phyloP scores from a whole-genome alignment of 2,888 invertebrate species.

The Netelia inedita region DNA sequence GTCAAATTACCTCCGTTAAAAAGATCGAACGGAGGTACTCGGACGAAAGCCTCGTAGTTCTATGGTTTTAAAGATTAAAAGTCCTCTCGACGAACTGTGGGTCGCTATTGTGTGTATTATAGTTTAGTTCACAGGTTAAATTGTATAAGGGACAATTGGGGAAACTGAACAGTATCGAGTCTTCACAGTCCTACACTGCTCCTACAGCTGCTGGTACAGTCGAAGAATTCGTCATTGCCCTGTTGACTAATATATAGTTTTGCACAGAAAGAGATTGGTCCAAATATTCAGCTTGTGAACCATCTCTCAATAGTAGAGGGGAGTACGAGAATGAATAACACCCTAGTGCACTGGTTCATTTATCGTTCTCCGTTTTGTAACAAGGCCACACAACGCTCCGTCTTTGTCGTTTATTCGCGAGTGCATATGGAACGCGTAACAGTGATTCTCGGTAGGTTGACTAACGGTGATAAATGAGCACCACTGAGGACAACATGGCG shows the following conservation, averaged over 20 bases:
- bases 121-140: neutral
- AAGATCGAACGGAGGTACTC: neutral
- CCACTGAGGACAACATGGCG: too few relatives aligned
- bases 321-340: neutral
- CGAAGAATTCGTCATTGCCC: conserved; percentile 41
- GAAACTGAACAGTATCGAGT: neutral
- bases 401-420: neutral
- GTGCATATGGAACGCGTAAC: too few relatives aligned
- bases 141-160: neutral
- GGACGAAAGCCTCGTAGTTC: neutral
- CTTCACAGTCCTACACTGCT: conserved; percentile 8
- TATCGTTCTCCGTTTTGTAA: neutral
- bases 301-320: neutral
- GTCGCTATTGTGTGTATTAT: conserved; percentile 7
- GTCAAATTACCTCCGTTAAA: neutral
- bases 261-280: conserved; percentile 49
- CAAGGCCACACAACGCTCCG: neutral
- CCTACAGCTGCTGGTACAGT: conserved; percentile 49
- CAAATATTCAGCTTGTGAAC: conserved; percentile 9
- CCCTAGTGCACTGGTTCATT: neutral
- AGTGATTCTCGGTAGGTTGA: too few relatives aligned
- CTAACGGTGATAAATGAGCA: too few relatives aligned
- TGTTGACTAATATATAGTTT: conserved; percentile 31
- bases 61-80: neutral
- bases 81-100: neutral